Evolutionary conservation across 2,113 vertebrate species (phyloP).

Genomic region (Podarcis raffonei): DNA sequence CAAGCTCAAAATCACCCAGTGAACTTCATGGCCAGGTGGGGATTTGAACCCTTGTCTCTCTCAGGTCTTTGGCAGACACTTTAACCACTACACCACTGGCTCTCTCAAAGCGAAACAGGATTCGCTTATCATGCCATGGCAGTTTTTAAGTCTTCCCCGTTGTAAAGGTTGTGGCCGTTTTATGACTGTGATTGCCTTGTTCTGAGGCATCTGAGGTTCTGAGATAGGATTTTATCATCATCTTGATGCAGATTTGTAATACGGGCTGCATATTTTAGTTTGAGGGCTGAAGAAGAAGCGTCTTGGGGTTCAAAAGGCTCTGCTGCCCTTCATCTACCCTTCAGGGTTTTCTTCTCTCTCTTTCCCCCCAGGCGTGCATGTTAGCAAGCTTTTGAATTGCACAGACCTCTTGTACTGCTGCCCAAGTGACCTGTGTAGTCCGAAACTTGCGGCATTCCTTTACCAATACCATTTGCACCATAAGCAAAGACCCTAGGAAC

Average conservation of each 20-base stretch:
- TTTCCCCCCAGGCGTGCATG: not conserved
- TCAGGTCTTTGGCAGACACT: too few species aligned
- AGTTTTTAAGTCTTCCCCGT: not conserved
- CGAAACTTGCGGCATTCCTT: not conserved
- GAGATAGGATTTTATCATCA: not conserved
- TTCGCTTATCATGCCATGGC: too few species aligned
- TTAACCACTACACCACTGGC: too few species aligned
- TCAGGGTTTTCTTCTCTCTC: not conserved
- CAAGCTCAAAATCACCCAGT: too few species aligned
- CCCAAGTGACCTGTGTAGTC: not conserved
- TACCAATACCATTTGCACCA: not conserved
- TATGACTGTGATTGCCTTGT: not conserved
- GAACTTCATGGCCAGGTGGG: too few species aligned
- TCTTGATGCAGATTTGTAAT: not conserved
- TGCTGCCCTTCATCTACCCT: too few species aligned
- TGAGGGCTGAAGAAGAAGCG: not conserved
- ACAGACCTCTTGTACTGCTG: not conserved
- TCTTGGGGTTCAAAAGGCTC: not conserved
- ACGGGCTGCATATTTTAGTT: not conserved
- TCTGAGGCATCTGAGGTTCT: not conserved
- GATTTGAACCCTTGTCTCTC: too few species aligned
- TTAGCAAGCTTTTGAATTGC: not conserved
- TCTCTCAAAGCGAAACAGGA: too few species aligned
- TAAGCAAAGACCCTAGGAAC: not conserved
- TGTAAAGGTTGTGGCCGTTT: not conserved